A percentile compares a stretch with the other conserved stretches of the same genome.
phyloP scores from a whole-genome alignment of 2,797 vertebrate genomes.

The Necrosyrtes monachus region DNA sequence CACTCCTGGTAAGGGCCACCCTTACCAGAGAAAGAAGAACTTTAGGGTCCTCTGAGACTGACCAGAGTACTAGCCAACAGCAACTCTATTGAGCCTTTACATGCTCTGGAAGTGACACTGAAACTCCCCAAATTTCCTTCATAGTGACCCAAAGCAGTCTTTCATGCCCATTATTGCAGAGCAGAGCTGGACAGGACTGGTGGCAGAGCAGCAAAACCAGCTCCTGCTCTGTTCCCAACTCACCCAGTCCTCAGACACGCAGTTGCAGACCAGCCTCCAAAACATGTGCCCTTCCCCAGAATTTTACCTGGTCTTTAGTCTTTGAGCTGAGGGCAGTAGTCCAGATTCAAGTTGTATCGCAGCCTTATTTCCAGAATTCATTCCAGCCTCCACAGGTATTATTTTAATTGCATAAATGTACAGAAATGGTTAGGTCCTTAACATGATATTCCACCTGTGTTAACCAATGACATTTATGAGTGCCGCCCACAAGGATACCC shows the following conservation, averaged over 20 bases:
- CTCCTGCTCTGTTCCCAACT: background rate
- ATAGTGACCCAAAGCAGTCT: background rate
- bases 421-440: conserved; percentile 70
- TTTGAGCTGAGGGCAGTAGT: background rate
- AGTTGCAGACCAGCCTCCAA: background rate
- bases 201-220: background rate
- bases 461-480: conserved; percentile 69
- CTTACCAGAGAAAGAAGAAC: background rate
- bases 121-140: background rate
- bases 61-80: background rate
- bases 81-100: background rate
- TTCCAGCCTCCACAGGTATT: background rate
- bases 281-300: background rate
- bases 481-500: conserved; percentile 48
- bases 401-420: background rate
- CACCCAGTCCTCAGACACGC: background rate
- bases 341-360: background rate
- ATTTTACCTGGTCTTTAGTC: background rate
- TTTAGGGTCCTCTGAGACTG: background rate
- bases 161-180: background rate
- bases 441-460: conserved; percentile 72
- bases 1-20: background rate
- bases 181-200: background rate
- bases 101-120: background rate
- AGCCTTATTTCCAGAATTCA: background rate